phyloP scores from a whole-genome alignment of 2,113 vertebrate genomes.

The Callopanchax toddi region DNA sequence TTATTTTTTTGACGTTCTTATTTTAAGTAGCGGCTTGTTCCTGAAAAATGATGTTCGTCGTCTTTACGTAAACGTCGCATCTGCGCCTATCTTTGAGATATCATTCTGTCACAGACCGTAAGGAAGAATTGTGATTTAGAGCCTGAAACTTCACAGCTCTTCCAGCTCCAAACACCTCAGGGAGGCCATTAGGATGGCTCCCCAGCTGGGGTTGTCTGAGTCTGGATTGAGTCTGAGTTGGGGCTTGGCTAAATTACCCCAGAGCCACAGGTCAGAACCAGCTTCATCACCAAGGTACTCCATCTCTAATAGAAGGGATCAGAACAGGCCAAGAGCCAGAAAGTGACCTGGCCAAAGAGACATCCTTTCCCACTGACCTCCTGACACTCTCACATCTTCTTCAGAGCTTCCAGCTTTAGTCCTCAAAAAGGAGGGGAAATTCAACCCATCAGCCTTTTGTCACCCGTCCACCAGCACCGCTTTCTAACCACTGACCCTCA shows the following conservation, averaged over 20 bases:
- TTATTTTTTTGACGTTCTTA: background rate
- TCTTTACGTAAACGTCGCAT: background rate
- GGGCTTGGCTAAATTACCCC: constrained; percentile 69
- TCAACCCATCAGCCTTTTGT: constrained; percentile 43
- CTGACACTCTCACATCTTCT: constrained; percentile 26
- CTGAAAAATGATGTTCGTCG: background rate
- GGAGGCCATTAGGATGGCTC: constrained; percentile 72
- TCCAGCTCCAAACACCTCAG: constrained; percentile 62
- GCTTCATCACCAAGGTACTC: constrained; percentile 56
- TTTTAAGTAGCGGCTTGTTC: background rate
- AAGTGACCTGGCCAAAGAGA: constrained; percentile 58
- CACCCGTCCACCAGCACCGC: constrained; percentile 25
- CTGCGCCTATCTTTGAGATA: background rate
- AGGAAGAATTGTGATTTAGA: constrained; percentile 33
- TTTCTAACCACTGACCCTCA: constrained; percentile 25
- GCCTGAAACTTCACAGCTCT: constrained; percentile 26
- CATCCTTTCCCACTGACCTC: constrained; percentile 44
- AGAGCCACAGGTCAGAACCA: constrained; percentile 73
- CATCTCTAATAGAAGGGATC: constrained; percentile 70
- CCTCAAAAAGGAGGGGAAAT: constrained; percentile 31
- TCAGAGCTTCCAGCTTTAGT: constrained; percentile 40
- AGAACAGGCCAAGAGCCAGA: constrained; percentile 65
- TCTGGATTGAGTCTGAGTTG: constrained; percentile 49
- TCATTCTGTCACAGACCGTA: constrained; percentile 24
- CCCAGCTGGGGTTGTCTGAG: constrained; percentile 40